Evolutionary conservation across 1,140 invertebrate genomes (phyloP).

Genomic region (Macrotrachela quadricornifera): DNA sequence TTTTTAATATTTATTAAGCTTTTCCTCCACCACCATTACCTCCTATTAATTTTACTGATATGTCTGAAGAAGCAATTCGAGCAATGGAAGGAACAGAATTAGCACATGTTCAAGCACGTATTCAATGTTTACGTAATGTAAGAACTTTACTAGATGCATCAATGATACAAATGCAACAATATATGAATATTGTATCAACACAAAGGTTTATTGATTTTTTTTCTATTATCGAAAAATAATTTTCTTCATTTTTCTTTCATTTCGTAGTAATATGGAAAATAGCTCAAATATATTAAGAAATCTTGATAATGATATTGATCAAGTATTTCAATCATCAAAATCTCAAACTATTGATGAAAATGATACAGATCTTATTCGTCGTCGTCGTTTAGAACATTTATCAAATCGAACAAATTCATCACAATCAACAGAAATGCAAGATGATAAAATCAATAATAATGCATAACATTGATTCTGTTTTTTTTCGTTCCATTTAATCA

Average conservation of each 20-base stretch:
- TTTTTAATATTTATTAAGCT: not conserved
- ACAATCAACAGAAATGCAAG: not conserved
- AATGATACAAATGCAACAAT: constrained; percentile 66
- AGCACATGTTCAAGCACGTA: constrained; percentile 62
- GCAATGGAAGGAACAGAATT: constrained; percentile 62
- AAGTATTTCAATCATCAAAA: not conserved
- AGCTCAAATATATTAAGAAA: not conserved
- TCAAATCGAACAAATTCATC: not conserved
- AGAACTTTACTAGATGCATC: constrained; percentile 65
- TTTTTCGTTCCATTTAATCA: too few species aligned
- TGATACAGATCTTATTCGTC: not conserved
- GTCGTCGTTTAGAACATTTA: not conserved
- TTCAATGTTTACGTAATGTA: constrained; percentile 61
- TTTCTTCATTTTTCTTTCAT: not conserved
- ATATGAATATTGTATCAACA: constrained; percentile 35
- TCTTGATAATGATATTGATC: not conserved
- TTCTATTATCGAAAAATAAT: not conserved
- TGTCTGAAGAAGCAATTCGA: constrained; percentile 59
- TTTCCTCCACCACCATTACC: constrained; percentile 15
- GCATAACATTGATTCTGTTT: too few species aligned
- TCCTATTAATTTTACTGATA: constrained; percentile 43
- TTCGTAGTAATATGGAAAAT: constrained; percentile 7
- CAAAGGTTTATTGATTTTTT: not conserved
- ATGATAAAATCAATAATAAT: too few species aligned
- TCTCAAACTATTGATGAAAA: not conserved